Base-by-base conservation (phyloP, 2,113 vertebrate species). In the Phrynosoma blainvillii region DNA sequence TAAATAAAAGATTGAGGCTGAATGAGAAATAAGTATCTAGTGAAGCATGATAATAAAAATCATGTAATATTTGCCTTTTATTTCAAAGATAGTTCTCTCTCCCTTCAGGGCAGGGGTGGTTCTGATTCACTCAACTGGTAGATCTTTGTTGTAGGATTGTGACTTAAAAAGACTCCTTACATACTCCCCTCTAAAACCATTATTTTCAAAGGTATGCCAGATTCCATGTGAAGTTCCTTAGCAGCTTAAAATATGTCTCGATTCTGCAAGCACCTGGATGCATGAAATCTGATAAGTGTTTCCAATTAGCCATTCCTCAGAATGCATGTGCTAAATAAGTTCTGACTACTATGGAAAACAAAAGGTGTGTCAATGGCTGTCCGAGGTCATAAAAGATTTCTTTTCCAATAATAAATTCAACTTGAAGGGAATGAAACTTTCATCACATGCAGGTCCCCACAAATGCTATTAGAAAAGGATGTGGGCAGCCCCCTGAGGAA, bases 381-480 rank as follows among this genome's bases (percentile, higher is more conserved):
- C 8, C 84, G 68, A 5, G 54, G 20, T 32, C 18, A 23, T 56
- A 56, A 80, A 86, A 32, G 76, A 89, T 76, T 83, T 87, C 0
- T 92, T 27, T 89, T 83, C 70, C 32, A 75, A 32, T 83, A 3
- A 68, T 25, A 68, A 71, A 6, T 0, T 86, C 54, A 52, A 91
- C 7, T 0, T 77, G 70, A 88, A 88, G 84, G 76, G 85, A 90
- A 82, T 47, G 42, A 77, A 56, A 71, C 4, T 52, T 90, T 68
- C 6, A 75, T 42, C 90, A 71, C 68, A 82, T 81, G 12, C 56
- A 77, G 83, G 89, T 93, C 82, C 42, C 18, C 82, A 54, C 79
- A 42, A 86, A 40, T 79, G 84, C 40, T 27, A 23, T 78, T 91
- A 3, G 42, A 65, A 36, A 25, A 75, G 70, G 25, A 85, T 5